A percentile compares a stretch with the other conserved stretches of the same genome.
Evolutionary conservation across 2,888 invertebrate genomes (phyloP).

Genomic region (Epicampocera succincta): DNA sequence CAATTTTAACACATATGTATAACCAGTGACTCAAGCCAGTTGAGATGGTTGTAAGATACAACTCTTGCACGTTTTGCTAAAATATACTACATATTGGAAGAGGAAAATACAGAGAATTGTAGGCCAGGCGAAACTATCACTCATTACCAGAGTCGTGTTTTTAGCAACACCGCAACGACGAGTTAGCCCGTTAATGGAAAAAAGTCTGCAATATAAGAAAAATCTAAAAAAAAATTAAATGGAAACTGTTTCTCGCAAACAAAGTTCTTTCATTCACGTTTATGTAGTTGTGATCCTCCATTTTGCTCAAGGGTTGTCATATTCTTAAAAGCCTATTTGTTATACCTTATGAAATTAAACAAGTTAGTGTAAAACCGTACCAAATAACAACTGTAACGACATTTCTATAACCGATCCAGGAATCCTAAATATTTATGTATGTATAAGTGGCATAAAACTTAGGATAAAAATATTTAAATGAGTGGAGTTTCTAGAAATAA

Average conservation of each 20-base stretch:
- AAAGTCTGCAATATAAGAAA: too few relatives aligned
- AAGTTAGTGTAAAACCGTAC: constrained; percentile 50
- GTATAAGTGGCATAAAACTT: not conserved
- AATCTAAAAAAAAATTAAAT: not conserved
- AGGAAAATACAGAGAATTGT: too few relatives aligned
- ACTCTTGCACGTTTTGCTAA: too few relatives aligned
- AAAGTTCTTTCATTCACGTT: constrained; percentile 1
- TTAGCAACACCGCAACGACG: too few relatives aligned
- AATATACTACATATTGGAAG: too few relatives aligned
- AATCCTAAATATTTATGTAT: constrained; percentile 18
- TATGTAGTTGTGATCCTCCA: too few relatives aligned
- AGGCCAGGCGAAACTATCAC: too few relatives aligned
- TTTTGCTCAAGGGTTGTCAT: constrained; percentile 20
- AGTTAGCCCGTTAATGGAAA: too few relatives aligned
- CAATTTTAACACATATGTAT: too few relatives aligned
- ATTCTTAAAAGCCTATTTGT: constrained; percentile 31
- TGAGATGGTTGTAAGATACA: too few relatives aligned
- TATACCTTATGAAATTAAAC: constrained; percentile 10
- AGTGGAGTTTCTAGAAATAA: constrained; percentile 18
- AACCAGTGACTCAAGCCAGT: too few relatives aligned
- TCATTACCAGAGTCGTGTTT: too few relatives aligned
- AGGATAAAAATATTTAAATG: constrained; percentile 27
- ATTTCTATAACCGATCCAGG: constrained; percentile 41
- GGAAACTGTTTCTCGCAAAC: not conserved
- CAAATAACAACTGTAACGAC: constrained; percentile 27